Evolutionary conservation across 2,113 vertebrate genomes (phyloP).

Genomic region (Phyllostomus hastatus): DNA sequence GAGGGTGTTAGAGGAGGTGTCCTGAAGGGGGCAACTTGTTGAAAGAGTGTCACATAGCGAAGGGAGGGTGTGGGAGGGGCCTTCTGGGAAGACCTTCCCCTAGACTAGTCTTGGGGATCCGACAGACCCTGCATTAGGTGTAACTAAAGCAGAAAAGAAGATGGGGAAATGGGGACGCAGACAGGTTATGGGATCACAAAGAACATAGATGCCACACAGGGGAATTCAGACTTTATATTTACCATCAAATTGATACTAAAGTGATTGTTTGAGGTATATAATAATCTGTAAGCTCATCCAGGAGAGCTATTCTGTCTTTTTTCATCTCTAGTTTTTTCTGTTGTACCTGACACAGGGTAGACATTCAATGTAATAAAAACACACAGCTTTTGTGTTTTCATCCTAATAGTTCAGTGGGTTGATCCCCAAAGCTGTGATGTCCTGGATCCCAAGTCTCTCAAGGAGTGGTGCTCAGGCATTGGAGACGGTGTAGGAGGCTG

Average conservation of each 20-base stretch:
- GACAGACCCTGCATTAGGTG: fast-evolving
- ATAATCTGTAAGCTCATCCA: neutral
- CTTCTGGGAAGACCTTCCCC: neutral
- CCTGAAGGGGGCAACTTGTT: neutral
- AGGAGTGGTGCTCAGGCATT: neutral
- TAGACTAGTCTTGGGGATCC: neutral
- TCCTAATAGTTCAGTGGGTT: neutral
- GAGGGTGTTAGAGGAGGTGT: neutral
- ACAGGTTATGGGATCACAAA: neutral
- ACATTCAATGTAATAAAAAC: neutral
- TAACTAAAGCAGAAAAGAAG: neutral
- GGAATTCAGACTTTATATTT: neutral
- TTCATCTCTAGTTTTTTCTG: neutral
- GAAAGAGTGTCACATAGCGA: neutral
- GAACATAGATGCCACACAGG: neutral
- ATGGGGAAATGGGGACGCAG: neutral
- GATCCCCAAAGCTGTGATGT: neutral
- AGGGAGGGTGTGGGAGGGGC: neutral
- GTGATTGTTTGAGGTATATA: neutral
- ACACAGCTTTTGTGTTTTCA: neutral
- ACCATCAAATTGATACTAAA: neutral
- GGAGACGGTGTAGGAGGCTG: neutral
- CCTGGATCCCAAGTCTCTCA: neutral
- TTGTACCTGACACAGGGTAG: neutral
- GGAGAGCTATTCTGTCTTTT: neutral